Base-by-base conservation (phyloP, 2,113 vertebrate genomes). In the Collichthys lucidus region DNA sequence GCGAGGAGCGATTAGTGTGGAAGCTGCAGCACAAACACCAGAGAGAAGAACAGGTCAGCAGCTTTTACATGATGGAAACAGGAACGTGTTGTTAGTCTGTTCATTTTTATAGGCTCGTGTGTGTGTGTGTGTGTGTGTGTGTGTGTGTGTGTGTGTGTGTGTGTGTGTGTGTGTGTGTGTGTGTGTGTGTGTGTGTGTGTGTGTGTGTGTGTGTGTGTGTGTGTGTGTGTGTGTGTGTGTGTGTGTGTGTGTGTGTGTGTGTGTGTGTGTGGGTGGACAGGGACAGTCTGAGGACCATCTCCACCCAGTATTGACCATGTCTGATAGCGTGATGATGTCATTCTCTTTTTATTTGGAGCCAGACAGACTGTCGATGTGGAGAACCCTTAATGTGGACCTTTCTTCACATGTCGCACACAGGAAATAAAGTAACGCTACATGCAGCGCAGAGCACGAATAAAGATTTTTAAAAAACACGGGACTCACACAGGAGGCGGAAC, bases 291-390 rank as follows among this genome's bases (percentile, higher is more conserved):
- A 60, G 31, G 64, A 20, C 76, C 65, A 64, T 67, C 62, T 65
- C 68, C 71, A 47, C 70, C 67, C 68, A 74, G 62, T 89, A 88
- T 88, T 90, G 90, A 90, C 82, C 80, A 56, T 71, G 84, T 87
- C 74, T 90, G 88, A 82, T 79, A 40, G 77, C 8, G 12, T 55
- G 55, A 77, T 91, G 90, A 91, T 90, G 90, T 86, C 88, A 88
- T 84, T 60, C 59, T 26, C 62, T 40, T 62, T 63, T 60, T 64
- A 9, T 71, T 49, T 35, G 84, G 80, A 85, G 90, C 90, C 86
- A 90, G 88, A 77, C 89, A 74, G 88, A 69, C 87, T 79, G 86
- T 60, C 84, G 40, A 12, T 65, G 53, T 5, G 62, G 83, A 75
- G 56, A 77, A 55, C 69, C 69, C 56, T 50, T 17, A 26, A 35